Evolutionary conservation across 64 coral and sea anemone genomes (phyloP).

Genomic region (Montipora efflorescens): DNA sequence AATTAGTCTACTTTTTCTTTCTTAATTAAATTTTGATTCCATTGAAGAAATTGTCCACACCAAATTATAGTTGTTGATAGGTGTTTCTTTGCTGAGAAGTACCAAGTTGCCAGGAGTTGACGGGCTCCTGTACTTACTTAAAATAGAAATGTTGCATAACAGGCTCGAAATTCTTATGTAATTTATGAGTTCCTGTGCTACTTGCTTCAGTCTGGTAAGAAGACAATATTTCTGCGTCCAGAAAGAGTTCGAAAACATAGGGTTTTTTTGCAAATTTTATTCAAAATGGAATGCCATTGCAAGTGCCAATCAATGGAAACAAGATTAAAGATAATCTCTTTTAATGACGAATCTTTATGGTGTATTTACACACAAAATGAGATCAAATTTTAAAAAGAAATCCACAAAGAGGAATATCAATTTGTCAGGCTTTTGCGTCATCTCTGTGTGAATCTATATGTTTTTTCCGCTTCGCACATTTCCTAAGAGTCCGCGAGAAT

Average conservation of each 20-base stretch:
- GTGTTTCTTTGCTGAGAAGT: no score
- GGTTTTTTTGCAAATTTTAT: neutral
- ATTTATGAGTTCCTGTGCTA: no score
- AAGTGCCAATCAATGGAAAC: neutral
- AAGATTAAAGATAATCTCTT: neutral
- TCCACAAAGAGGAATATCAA: neutral
- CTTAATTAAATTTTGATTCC: neutral
- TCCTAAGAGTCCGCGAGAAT: neutral
- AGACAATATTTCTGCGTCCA: neutral
- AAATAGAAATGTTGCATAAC: no score
- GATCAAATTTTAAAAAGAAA: neutral
- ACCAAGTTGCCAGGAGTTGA: no score
- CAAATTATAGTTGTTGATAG: neutral
- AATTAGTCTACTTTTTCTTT: neutral
- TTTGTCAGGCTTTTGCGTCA: neutral
- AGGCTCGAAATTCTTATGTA: no score
- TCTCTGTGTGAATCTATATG: neutral
- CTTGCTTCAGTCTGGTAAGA: neutral
- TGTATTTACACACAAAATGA: conserved; percentile 12
- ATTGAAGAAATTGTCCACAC: neutral
- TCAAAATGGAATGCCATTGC: conserved; percentile 4
- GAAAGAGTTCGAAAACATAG: neutral
- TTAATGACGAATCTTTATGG: neutral
- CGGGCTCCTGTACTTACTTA: no score
- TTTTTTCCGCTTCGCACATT: no score